Base-by-base conservation (phyloP, 2,888 invertebrate species). In the Melanostoma mellinum region DNA sequence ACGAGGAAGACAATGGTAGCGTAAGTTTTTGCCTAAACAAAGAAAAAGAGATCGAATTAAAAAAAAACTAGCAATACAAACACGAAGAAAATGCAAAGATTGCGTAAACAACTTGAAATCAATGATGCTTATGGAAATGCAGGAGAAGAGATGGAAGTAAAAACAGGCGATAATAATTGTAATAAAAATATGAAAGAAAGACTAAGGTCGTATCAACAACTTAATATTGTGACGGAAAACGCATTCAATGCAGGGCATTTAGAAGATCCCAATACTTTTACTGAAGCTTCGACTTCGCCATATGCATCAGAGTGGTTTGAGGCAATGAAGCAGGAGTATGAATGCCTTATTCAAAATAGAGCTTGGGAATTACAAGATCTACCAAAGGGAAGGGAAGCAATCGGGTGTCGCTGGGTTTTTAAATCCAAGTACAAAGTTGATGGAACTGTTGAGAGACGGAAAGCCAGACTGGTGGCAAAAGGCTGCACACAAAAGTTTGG, bases 301-400 rank as follows among this genome's bases (percentile, higher is more conserved):
- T 6, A 10, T 46, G n/a, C n/a, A 3, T 20, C 30, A 42, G 42
- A 67, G 42, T 71, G 60, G 68, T 30, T 4, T 9, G 5, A 2
- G 2, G 58, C 87, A 9, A 87, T 88, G 86, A 61, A 87, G 33
- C 71, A 85, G 55, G 87, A 87, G 56, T 86, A 86, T 35, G 67
- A 53, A 10, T 86, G 85, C 6, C 60, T 87, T 3, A 85, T 84
- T 35, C 79, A 86, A 63, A 84, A 86, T 63, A 53, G 68, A 4
- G 77, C 86, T 6, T 85, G 86, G 86, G 79, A 38, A n/a, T 42
- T 85, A 8, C 46, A 46, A 3, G 82, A 85, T 6, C 50, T 85
- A 44, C 74, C 74, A 44, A 3, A 0, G 3, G 32, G 9, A 32
- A 8, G 42, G 2, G n/a, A 8, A n/a, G 65, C 56, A 8, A 56